These are phyloP conservation scores for Phalangium opilio DNA, from an alignment of 2,888 invertebrate species.

Conservation along the genomic window DNA sequence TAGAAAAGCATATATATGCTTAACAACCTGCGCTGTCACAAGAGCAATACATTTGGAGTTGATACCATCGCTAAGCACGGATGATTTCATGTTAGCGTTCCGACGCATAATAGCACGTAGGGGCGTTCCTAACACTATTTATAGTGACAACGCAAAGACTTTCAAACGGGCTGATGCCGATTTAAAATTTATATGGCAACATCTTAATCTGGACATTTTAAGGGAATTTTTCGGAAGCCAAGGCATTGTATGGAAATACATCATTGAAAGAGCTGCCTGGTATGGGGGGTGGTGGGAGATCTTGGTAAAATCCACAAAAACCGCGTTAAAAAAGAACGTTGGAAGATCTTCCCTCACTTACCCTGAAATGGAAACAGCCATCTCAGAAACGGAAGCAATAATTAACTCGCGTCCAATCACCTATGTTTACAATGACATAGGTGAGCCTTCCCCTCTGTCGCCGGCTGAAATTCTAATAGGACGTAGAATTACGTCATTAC, in stretches of 20 bases:
- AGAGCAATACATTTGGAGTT: slow-evolving; percentile 30
- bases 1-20: slow-evolving; percentile 25
- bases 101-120: slow-evolving; percentile 25
- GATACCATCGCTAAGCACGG: slow-evolving; percentile 23
- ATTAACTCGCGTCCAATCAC: slow-evolving; percentile 29
- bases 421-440: slow-evolving; percentile 22
- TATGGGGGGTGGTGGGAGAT: slow-evolving; percentile 34
- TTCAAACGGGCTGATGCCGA: slow-evolving; percentile 29
- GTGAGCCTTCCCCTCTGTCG: too few species aligned
- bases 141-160: slow-evolving; percentile 30
- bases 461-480: too few species aligned
- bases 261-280: slow-evolving; percentile 30
- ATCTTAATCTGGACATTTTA: slow-evolving; percentile 8
- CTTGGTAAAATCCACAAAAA: slow-evolving; percentile 30
- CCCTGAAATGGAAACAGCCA: slow-evolving; percentile 24
- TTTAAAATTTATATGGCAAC: slow-evolving; percentile 21
- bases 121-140: slow-evolving; percentile 26
- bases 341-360: slow-evolving; percentile 30
- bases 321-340: slow-evolving; percentile 25
- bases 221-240: slow-evolving; percentile 1
- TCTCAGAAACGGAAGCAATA: slow-evolving; percentile 24
- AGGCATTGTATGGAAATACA: slow-evolving; percentile 26
- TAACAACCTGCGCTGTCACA: slow-evolving; percentile 31
- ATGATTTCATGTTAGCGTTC: slow-evolving; percentile 24
- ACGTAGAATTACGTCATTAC: too few species aligned